phyloP scores from a whole-genome alignment of 2,113 vertebrate species.

The Dunckerocampus dactyliophorus region DNA sequence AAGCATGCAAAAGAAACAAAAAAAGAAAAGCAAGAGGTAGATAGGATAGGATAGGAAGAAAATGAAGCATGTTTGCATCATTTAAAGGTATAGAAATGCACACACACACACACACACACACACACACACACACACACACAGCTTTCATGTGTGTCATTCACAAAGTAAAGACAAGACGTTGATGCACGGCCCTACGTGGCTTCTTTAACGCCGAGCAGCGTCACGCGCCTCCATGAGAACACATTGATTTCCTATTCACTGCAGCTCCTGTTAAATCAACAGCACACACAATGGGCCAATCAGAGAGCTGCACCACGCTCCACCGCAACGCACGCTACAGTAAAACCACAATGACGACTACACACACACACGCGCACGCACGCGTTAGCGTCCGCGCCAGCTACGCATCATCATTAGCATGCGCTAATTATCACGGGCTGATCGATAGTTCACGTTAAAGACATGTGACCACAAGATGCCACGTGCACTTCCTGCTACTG shows the following conservation, averaged over 20 bases:
- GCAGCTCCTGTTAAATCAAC: constrained; percentile 74
- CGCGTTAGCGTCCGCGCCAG: constrained; percentile 71
- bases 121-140: too few relatives aligned
- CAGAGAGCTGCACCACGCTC: constrained; percentile 59
- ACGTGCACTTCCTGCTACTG: constrained; percentile 58
- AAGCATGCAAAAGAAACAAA: neutral
- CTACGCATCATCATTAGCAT: constrained; percentile 69
- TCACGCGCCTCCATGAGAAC: constrained; percentile 46
- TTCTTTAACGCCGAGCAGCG: constrained; percentile 55
- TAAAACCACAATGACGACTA: constrained; percentile 43
- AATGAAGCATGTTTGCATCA: neutral
- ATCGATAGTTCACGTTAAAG: constrained; percentile 70
- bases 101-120: too few relatives aligned
- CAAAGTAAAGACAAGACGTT: too few relatives aligned
- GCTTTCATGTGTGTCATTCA: too few relatives aligned
- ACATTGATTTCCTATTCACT: constrained; percentile 81
- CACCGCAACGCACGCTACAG: constrained; percentile 34
- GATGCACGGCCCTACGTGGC: too few relatives aligned
- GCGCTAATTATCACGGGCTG: constrained; percentile 64
- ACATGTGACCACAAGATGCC: constrained; percentile 65
- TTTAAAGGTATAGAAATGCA: neutral
- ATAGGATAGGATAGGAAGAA: neutral
- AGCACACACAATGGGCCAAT: constrained; percentile 76
- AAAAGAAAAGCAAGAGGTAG: neutral
- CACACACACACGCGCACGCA: constrained; percentile 42